Evolutionary conservation across 37 sponge, comb jelly and placozoan species (phyloP), one percentile per base, ranked within the genome.

Genomic region (Lycopodina hypogea): DNA sequence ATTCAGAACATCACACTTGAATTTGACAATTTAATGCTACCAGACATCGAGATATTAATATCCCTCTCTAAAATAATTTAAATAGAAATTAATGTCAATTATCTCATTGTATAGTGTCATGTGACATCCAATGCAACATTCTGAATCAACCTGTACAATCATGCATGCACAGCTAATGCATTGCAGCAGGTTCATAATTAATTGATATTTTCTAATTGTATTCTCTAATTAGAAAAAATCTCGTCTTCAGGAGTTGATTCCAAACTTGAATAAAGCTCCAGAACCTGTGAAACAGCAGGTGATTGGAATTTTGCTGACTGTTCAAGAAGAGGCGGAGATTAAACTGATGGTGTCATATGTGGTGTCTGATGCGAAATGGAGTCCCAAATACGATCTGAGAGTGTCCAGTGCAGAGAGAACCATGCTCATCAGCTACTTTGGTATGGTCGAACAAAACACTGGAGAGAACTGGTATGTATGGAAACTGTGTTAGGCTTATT

Each of bases 371-470:
- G 96, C 96, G 45, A 75, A 86, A 75, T 95, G 96, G 96, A 79
- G 60, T 40, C 96, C 96, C 15, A 95, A 90, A 71, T 95, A 95
- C 63, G 96, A 95, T 76, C 82, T 95, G 45, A 56, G 96, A n/a
- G 90, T 91, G 67, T 74, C 78, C 65, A 88, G 86, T 69, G 55
- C 64, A 0, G 78, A 86, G 69, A 86, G 77, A 50, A 90, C 88
- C 41, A 86, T 95, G 82, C 69, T 81, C 56, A 91, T 95, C 28
- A 61, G 56, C 72, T 95, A 95, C 82, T 95, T 95, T 83, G 96
- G 96, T 14, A 61, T 95, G 85, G 83, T 95, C 8, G 61, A 91
- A 33, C 96, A 95, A 83, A 88, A 70, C 87, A 90, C 96, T 23
- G 96, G 92, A 58, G 96, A 95, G 68, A 87, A 95, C 77, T 95